Evolutionary conservation across 2,888 invertebrate genomes (phyloP).

Genomic region (Drosophila nr. perissopoda): DNA sequence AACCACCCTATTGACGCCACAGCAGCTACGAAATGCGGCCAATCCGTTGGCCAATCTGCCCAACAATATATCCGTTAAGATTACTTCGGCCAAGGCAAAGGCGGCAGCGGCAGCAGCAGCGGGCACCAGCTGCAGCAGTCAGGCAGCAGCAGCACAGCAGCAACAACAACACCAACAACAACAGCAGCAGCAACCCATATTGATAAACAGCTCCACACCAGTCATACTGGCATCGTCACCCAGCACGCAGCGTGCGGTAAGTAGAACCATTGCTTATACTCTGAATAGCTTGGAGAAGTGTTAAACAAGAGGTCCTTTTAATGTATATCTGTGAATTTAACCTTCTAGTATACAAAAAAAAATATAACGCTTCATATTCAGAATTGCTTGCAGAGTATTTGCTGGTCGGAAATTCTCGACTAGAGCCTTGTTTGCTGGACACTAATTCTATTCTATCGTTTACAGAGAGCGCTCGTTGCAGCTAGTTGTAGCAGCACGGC

Average conservation of each 20-base stretch:
- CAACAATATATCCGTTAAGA: slow-evolving; percentile 84
- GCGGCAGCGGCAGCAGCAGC: slow-evolving; percentile 65
- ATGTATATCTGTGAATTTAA: not conserved
- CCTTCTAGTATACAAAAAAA: too few relatives aligned
- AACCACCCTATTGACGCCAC: slow-evolving; percentile 67
- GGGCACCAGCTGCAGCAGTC: slow-evolving; percentile 47
- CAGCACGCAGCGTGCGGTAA: slow-evolving; percentile 75
- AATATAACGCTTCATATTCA: not conserved
- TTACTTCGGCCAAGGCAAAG: slow-evolving; percentile 81
- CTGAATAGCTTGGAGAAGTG: not conserved
- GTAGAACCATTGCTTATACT: not conserved
- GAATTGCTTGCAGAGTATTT: not conserved
- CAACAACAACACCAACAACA: slow-evolving; percentile 49
- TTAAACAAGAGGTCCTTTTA: not conserved
- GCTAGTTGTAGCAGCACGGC: slow-evolving; percentile 50
- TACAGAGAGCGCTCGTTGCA: slow-evolving; percentile 73
- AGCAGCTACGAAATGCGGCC: slow-evolving; percentile 73
- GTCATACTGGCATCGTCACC: slow-evolving; percentile 81
- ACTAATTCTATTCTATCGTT: slow-evolving; percentile 3
- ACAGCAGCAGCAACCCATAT: slow-evolving; percentile 79
- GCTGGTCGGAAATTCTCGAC: not conserved
- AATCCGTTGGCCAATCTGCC: slow-evolving; percentile 83
- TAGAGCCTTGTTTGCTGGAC: not conserved
- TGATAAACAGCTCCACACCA: slow-evolving; percentile 83
- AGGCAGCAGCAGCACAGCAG: slow-evolving; percentile 33